Evolutionary conservation across 2,113 vertebrate genomes (phyloP).

Genomic region (Ramphastos sulfuratus): DNA sequence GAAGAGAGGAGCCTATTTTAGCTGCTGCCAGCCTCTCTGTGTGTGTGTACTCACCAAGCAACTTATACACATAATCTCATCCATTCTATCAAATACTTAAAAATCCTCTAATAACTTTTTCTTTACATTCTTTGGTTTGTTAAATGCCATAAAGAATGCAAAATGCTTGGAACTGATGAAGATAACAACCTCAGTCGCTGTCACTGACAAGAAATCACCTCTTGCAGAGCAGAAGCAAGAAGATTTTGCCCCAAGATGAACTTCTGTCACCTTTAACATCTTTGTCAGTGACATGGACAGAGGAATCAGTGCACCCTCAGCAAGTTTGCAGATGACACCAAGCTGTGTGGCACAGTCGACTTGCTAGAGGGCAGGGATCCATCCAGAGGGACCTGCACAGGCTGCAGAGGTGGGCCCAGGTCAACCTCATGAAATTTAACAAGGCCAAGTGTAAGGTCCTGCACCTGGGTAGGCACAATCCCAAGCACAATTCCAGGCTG

Average conservation of each 20-base stretch:
- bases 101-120: neutral
- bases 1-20: neutral
- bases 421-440: too few relatives aligned
- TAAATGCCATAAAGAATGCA: neutral
- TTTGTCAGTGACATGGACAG: too few relatives aligned
- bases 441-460: too few relatives aligned
- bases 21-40: neutral
- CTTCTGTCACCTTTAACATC: neutral
- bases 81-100: neutral
- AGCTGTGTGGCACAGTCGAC: too few relatives aligned
- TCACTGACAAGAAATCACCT: neutral
- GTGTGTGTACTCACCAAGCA: neutral
- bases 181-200: neutral
- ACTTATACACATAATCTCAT: neutral
- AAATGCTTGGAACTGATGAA: neutral
- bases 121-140: neutral
- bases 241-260: neutral
- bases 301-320: too few relatives aligned
- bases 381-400: too few relatives aligned
- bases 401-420: too few relatives aligned
- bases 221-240: neutral
- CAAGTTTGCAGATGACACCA: too few relatives aligned
- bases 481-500: too few relatives aligned
- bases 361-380: too few relatives aligned
- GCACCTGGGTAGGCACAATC: too few relatives aligned